Conservation (phyloP, 2,113 vertebrate species). For the Varanus salvator region DNA sequence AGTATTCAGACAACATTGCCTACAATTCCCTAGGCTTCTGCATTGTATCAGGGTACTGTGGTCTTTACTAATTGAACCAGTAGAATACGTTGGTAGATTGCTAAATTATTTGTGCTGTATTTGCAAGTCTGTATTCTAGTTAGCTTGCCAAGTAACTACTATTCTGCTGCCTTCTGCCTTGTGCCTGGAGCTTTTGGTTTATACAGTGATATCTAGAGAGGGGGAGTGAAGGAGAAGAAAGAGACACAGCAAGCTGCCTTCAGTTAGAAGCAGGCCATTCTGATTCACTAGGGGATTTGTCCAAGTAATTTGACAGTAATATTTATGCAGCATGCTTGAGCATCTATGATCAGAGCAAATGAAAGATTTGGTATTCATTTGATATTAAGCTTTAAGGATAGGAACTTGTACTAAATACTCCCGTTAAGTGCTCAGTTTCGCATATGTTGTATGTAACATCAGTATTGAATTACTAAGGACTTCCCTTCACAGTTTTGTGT, state of each 20-base stretch:
- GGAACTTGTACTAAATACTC: background rate
- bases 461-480: background rate
- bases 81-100: background rate
- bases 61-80: background rate
- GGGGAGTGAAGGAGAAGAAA: no score
- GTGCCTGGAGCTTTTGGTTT: background rate
- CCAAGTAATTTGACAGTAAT: background rate
- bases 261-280: background rate
- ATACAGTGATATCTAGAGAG: background rate
- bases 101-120: background rate
- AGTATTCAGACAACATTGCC: background rate
- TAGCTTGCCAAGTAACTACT: background rate
- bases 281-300: background rate
- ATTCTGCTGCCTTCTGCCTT: background rate
- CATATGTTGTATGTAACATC: background rate
- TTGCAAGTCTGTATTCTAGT: background rate
- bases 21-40: background rate
- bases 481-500: background rate
- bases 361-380: background rate
- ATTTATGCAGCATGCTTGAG: background rate
- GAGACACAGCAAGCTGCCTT: background rate
- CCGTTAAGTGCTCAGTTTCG: background rate
- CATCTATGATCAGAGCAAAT: background rate
- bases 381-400: background rate
- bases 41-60: background rate